phyloP scores from a whole-genome alignment of 2,888 invertebrate species.

The Flexamia atlantica region DNA sequence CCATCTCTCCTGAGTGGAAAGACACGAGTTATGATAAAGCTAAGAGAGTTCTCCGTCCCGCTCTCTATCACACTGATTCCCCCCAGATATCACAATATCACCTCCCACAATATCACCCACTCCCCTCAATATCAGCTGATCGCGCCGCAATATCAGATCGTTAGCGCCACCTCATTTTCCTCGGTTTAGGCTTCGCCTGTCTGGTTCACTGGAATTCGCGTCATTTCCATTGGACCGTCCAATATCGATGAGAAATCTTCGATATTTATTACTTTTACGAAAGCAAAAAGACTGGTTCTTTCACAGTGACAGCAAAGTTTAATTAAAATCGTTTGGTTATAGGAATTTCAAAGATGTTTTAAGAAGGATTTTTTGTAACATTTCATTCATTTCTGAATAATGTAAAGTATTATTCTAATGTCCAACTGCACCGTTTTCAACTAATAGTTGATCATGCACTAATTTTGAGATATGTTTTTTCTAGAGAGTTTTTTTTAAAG shows the following conservation, averaged over 20 bases:
- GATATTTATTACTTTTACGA: slow-evolving; percentile 15
- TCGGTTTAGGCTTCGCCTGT: neutral
- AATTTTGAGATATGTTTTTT: no score
- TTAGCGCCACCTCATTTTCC: slow-evolving; percentile 17
- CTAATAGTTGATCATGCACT: no score
- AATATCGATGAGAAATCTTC: slow-evolving; percentile 38
- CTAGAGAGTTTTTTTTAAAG: no score
- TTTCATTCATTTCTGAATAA: no score
- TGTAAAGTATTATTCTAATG: no score
- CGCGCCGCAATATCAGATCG: slow-evolving; percentile 23
- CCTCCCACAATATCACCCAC: neutral
- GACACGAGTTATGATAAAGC: neutral
- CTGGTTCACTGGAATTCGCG: neutral
- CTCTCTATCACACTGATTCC: neutral
- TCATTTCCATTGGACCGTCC: slow-evolving; percentile 16
- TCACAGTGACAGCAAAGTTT: slow-evolving; percentile 6
- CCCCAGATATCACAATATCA: neutral
- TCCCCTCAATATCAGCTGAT: slow-evolving; percentile 18
- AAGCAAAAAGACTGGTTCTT: slow-evolving; percentile 8
- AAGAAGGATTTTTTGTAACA: no score
- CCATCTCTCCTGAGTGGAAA: neutral
- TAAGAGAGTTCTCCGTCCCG: neutral
- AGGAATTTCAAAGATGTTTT: neutral
- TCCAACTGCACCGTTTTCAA: no score
- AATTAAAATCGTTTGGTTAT: neutral